Evolutionary conservation across 2,888 invertebrate genomes (phyloP), one percentile per base, ranked within the genome.

Genomic region (Noctua janthina): DNA sequence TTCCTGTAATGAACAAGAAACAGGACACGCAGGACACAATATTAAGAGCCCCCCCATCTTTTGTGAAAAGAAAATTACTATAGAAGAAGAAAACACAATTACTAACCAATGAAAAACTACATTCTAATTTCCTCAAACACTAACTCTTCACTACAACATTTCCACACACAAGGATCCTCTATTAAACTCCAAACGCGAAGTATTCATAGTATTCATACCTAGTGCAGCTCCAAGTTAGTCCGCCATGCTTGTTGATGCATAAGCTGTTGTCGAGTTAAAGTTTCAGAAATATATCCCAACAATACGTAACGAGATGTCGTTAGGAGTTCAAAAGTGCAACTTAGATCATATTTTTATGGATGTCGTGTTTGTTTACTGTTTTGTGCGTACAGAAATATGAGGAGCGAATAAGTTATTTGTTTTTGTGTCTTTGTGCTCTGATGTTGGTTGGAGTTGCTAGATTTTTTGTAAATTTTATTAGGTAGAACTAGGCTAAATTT

Each of bases 261-360:
- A 56, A 56, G 62, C 56, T 73, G 79, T 79, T 81, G 69, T 86
- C n/a, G 66, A 74, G 68, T 49, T 68, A 82, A 88, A 86, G 59
- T 88, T 88, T 79, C 56, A 68, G 78, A 79, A 82, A 81, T 80
- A 81, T 78, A 83, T 79, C 67, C 67, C 79, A 35, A 86, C 86
- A 86, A 83, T 80, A 68, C 76, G 67, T 77, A 88, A 84, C 84
- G 71, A 83, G 77, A 84, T 72, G 80, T 72, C 86, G 88, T 88
- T 88, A 76, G 73, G 74, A 86, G 69, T 88, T 87, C 29, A 76
- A 80, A 88, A 81, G 79, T 78, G 76, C 80, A 79, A 20, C 73
- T 68, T 49, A 35, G 75, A 72, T 66, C 29, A 51, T 85, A 78
- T 85, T 76, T 83, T 66, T 69, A 78, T 72, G 3, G 35, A 79